These are phyloP conservation scores for Pharmacophagus antenor DNA, from an alignment of 2,888 invertebrate species.

Conservation along the genomic window DNA sequence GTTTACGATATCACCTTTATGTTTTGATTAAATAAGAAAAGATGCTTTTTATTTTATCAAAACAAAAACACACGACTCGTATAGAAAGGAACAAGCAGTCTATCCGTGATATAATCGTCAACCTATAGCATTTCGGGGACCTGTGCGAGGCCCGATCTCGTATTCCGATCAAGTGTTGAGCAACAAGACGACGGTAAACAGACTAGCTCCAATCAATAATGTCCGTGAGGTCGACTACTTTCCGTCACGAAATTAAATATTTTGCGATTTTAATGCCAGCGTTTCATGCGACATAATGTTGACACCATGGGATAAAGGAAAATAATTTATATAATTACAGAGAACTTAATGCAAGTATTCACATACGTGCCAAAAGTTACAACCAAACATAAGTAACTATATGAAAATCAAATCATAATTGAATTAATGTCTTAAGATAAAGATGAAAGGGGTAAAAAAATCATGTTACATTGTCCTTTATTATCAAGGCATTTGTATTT, in stretches of 20 bases:
- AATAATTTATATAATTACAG: no score
- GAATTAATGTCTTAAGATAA: no score
- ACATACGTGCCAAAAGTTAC: no score
- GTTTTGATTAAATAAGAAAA: no score
- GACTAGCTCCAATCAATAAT: constrained; percentile 36
- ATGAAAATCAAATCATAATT: no score
- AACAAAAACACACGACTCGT: neutral
- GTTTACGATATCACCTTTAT: no score
- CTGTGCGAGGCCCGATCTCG: constrained; percentile 16
- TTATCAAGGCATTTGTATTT: no score
- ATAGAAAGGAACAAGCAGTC: neutral
- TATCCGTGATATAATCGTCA: neutral
- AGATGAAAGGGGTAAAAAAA: no score
- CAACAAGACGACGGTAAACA: constrained; percentile 33
- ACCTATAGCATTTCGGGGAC: constrained; percentile 9
- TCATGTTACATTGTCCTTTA: no score
- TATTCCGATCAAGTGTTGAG: constrained; percentile 28
- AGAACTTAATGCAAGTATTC: no score
- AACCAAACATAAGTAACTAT: no score
- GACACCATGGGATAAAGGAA: constrained; percentile 2
- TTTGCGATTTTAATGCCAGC: constrained; percentile 18
- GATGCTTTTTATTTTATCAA: no score
- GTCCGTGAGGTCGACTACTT: constrained; percentile 42
- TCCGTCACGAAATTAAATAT: constrained; percentile 33
- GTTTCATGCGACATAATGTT: neutral